phyloP scores from a whole-genome alignment of 92 coral and sea anemone genomes.

The Palythoa grandis region DNA sequence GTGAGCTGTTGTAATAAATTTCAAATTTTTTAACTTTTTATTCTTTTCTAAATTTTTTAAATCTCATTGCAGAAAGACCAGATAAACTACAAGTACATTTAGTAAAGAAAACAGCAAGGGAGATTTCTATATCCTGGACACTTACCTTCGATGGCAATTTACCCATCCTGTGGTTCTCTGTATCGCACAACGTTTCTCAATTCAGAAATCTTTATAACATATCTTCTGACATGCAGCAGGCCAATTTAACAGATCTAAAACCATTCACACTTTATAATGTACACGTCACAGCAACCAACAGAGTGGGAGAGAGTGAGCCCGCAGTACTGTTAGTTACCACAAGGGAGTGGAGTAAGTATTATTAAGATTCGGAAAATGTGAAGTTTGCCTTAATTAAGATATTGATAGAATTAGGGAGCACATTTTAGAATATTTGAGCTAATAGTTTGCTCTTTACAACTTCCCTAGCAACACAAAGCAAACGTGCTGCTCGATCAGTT shows the following conservation, averaged over 20 bases:
- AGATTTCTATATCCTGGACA: conserved; percentile 54
- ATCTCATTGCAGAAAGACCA: conserved; percentile 42
- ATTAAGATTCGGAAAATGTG: neutral
- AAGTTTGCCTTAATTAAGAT: neutral
- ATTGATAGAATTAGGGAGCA: too few relatives aligned
- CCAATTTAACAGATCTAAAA: conserved; percentile 32
- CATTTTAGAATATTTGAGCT: too few relatives aligned
- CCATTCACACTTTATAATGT: conserved; percentile 61
- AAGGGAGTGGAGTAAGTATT: conserved; percentile 11
- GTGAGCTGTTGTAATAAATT: too few relatives aligned
- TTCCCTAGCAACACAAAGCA: neutral
- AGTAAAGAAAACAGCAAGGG: conserved; percentile 17
- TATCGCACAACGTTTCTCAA: conserved; percentile 54
- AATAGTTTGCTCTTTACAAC: neutral
- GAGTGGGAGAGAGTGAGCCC: conserved; percentile 43
- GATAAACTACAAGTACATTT: conserved; percentile 46
- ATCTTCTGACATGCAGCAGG: conserved; percentile 5
- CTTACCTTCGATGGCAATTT: conserved; percentile 64
- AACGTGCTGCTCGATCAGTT: neutral
- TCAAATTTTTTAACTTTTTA: too few relatives aligned
- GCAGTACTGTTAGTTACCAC: conserved; percentile 33
- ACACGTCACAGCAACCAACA: conserved; percentile 61
- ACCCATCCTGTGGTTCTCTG: conserved; percentile 38
- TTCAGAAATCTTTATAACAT: conserved; percentile 28
- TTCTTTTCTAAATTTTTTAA: too few relatives aligned